phyloP scores from a whole-genome alignment of 1,140 invertebrate species.

The Battus philenor region DNA sequence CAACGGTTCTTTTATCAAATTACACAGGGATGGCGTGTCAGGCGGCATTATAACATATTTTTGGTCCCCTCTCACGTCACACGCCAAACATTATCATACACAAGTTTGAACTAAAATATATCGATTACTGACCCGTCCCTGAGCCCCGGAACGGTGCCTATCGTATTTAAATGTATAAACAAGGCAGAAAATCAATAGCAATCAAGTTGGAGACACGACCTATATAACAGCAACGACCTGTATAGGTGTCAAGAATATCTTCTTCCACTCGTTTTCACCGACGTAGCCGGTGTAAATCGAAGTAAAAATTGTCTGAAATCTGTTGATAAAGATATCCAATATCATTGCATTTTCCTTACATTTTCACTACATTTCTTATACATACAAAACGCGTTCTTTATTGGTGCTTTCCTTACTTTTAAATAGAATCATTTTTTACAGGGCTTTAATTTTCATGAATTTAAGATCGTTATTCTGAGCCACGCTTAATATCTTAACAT shows the following conservation, averaged over 20 bases:
- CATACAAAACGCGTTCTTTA: too few species aligned
- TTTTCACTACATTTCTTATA: too few species aligned
- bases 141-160: slow-evolving; percentile 25
- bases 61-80: slow-evolving; percentile 6
- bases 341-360: too few species aligned
- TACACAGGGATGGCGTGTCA: slow-evolving; percentile 3
- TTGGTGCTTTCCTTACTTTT: too few species aligned
- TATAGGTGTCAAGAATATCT: background rate
- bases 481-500: too few species aligned
- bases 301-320: too few species aligned
- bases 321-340: too few species aligned
- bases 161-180: slow-evolving; percentile 41
- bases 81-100: slow-evolving; percentile 24
- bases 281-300: background rate
- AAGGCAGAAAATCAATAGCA: slow-evolving; percentile 35
- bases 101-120: slow-evolving; percentile 28
- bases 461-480: too few species aligned
- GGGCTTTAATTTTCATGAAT: too few species aligned
- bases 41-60: slow-evolving; percentile 3
- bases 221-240: slow-evolving; percentile 11
- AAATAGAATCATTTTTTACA: too few species aligned
- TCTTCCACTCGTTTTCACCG: background rate
- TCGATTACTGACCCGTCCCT: slow-evolving; percentile 36
- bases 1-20: slow-evolving; percentile 1
- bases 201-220: slow-evolving; percentile 23